Base-by-base conservation (phyloP, 92 coral and sea anemone species). In the Metridium senile region DNA sequence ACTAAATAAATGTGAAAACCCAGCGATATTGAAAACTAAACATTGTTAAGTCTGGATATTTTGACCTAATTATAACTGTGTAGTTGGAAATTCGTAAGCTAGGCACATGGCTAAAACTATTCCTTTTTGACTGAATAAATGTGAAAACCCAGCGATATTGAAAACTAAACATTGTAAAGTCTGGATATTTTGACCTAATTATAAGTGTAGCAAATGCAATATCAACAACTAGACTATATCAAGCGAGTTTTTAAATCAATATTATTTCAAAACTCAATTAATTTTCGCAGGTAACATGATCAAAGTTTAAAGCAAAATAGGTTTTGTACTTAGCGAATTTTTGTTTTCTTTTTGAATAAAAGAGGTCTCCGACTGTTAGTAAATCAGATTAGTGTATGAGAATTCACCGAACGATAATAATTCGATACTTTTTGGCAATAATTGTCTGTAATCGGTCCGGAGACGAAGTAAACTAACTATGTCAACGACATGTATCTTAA, bases 381-480 rank as follows among this genome's bases (percentile, higher is more conserved):
- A 21, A 23, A 61, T 21, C 69, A 1, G 43, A 10, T 58, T 58
- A 4, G 17, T 26, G 67, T 58, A 31, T 7, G 78, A 46, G 78
- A 31, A 73, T 73, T 73, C 78, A 73, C 20, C 1, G 33, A 73
- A 73, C 2, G 34, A 6, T 58, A 9, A 51, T 25, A 25, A 29
- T 71, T 61, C 35, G 45, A 47, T 75, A 51, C 89, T 80, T 82
- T 91, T 84, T 66, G 83, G 66, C 62, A 67, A 74, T 81, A 91
- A 91, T 91, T 91, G 77, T 74, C 64, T 71, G 49, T 76, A 88
- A 91, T 82, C 88, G 74, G 59, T 71, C 93, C 97, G 97, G 93
- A 89, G 83, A 80, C 91, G 84, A 93, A 84, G 49, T 76, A 30
- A 74, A n/a, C 58, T 73, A 79, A 82, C 80, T 74, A 62, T 71